These are phyloP conservation scores for Cynopterus brachyotis DNA, from an alignment of 2,113 vertebrate species.

Conservation along the genomic window DNA sequence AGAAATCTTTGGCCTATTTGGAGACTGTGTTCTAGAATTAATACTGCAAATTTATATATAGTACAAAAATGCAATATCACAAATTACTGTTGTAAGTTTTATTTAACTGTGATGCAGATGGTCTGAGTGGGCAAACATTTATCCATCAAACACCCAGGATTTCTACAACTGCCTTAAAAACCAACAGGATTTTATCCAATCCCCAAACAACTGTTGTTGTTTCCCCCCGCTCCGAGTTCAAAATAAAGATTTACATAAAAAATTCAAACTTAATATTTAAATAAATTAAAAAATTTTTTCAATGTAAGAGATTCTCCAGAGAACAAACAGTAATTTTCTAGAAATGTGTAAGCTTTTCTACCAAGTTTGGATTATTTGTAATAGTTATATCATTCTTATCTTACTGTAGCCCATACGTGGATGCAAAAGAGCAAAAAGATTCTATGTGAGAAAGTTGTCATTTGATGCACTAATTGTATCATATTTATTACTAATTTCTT, in stretches of 20 bases:
- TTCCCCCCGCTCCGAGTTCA: background rate
- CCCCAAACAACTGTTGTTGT: background rate
- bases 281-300: background rate
- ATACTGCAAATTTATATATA: background rate
- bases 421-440: background rate
- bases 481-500: background rate
- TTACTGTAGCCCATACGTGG: background rate
- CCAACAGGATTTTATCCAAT: background rate
- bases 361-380: background rate
- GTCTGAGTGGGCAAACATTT: slow-evolving; percentile 40
- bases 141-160: background rate
- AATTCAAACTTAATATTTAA: slow-evolving; percentile 35
- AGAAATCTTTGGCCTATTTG: slow-evolving; percentile 2
- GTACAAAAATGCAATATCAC: background rate
- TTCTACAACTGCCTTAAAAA: background rate
- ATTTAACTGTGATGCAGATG: slow-evolving; percentile 8
- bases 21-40: slow-evolving; percentile 20
- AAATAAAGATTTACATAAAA: background rate
- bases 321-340: background rate
- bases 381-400: background rate
- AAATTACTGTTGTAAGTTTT: background rate
- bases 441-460: background rate
- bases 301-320: background rate
- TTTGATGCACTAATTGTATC: background rate
- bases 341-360: background rate